Evolutionary conservation across 2,113 vertebrate genomes (phyloP).

Genomic region (Antennarius striatus): DNA sequence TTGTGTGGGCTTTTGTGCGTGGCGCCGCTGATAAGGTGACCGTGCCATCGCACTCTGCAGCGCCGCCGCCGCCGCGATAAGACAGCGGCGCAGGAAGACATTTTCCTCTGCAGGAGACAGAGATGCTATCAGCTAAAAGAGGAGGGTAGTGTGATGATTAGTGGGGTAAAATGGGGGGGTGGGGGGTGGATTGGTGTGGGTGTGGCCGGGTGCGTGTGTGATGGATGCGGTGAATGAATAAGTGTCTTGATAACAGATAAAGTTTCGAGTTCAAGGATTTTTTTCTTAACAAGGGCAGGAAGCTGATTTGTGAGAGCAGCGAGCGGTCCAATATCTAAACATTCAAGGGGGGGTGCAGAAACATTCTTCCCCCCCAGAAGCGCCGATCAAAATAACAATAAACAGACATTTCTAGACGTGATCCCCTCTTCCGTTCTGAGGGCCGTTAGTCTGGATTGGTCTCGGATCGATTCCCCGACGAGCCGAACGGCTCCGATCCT

Average conservation of each 20-base stretch:
- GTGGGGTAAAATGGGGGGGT: too few species aligned
- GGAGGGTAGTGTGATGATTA: too few species aligned
- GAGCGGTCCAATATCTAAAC: too few species aligned
- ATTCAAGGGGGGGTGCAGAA: too few species aligned
- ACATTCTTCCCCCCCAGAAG: not conserved
- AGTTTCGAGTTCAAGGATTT: too few species aligned
- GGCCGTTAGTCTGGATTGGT: not conserved
- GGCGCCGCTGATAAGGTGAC: conserved; percentile 38
- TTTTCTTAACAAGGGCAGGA: too few species aligned
- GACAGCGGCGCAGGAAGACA: conserved; percentile 39
- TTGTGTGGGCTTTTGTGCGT: conserved; percentile 40
- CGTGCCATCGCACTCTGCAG: conserved; percentile 32
- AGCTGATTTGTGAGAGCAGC: too few species aligned
- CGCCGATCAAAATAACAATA: not conserved
- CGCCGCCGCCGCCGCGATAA: conserved; percentile 58
- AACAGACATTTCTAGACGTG: not conserved
- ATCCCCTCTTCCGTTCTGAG: not conserved
- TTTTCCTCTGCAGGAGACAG: conserved; percentile 40
- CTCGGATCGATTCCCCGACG: not conserved
- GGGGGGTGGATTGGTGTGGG: too few species aligned
- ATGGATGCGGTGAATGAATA: conserved; percentile 1
- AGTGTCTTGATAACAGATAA: too few species aligned
- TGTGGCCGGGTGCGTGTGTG: not conserved
- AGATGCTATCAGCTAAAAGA: conserved; percentile 48
- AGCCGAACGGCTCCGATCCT: not conserved